Evolutionary conservation across 2,888 invertebrate genomes (phyloP).

Genomic region (Galerucella nymphaeae): DNA sequence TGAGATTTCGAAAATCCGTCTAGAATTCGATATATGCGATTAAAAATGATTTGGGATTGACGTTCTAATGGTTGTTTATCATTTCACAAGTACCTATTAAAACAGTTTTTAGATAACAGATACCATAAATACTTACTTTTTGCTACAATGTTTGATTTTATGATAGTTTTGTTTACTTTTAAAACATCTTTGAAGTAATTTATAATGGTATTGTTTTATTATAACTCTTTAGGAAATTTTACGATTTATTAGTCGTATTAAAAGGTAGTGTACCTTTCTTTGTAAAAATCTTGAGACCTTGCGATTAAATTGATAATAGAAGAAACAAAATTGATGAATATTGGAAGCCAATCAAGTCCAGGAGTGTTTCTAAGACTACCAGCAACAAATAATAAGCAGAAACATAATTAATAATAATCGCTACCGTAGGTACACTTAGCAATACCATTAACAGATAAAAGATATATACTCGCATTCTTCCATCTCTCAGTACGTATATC

Average conservation of each 20-base stretch:
- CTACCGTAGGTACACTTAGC: slow-evolving; percentile 29
- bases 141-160: not conserved
- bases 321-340: too few species aligned
- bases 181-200: not conserved
- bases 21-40: not conserved
- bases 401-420: slow-evolving; percentile 34
- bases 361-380: too few species aligned
- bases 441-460: slow-evolving; percentile 42
- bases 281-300: too few species aligned
- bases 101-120: not conserved
- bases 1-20: slow-evolving; percentile 17
- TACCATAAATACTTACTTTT: not conserved
- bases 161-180: not conserved
- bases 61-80: slow-evolving; percentile 8
- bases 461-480: slow-evolving; percentile 31
- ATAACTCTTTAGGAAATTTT: not conserved
- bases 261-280: too few species aligned
- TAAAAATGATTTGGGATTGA: not conserved
- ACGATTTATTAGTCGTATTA: too few species aligned
- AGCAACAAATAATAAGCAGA: not conserved
- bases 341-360: not conserved
- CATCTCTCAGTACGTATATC: slow-evolving; percentile 44
- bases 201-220: not conserved
- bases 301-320: too few species aligned
- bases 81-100: slow-evolving; percentile 18